Conservation (phyloP, 2,113 vertebrate genomes). For the Cyanocitta stelleri region DNA sequence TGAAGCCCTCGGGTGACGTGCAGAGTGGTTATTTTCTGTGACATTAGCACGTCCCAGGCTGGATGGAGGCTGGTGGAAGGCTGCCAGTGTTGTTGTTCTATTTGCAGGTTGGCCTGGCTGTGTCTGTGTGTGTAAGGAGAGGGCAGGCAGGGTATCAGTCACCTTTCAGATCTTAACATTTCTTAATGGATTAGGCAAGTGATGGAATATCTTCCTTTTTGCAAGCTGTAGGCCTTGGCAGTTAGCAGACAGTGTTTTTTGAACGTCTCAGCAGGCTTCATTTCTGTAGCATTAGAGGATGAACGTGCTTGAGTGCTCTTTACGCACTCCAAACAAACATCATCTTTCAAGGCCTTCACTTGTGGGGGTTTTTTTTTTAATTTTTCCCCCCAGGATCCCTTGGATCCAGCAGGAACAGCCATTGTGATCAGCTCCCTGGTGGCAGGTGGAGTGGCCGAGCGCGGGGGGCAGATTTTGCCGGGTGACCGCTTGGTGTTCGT, state of each 20-base stretch:
- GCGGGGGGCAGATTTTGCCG: conserved; percentile 75
- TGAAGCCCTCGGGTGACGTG: neutral
- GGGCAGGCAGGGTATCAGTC: neutral
- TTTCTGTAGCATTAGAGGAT: neutral
- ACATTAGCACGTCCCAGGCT: neutral
- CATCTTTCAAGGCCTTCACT: neutral
- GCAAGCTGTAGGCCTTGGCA: neutral
- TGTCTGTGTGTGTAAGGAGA: neutral
- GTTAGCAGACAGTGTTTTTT: neutral
- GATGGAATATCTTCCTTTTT: neutral
- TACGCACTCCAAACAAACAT: neutral
- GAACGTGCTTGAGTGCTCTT: neutral
- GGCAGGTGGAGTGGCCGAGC: conserved; percentile 81
- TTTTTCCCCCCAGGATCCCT: conserved; percentile 79
- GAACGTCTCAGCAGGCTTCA: neutral
- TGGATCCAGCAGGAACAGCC: conserved; percentile 84
- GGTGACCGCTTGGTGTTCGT: conserved; percentile 92
- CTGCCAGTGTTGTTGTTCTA: neutral
- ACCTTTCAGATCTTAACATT: neutral
- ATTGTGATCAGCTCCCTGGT: conserved; percentile 94
- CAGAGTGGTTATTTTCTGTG: neutral
- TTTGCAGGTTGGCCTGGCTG: conserved; percentile 2
- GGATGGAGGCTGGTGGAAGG: conserved; percentile 5
- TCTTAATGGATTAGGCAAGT: neutral
- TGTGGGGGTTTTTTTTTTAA: accelerated